Base-by-base conservation (phyloP, 2,888 invertebrate species). In the Bedellia somnulentella region DNA sequence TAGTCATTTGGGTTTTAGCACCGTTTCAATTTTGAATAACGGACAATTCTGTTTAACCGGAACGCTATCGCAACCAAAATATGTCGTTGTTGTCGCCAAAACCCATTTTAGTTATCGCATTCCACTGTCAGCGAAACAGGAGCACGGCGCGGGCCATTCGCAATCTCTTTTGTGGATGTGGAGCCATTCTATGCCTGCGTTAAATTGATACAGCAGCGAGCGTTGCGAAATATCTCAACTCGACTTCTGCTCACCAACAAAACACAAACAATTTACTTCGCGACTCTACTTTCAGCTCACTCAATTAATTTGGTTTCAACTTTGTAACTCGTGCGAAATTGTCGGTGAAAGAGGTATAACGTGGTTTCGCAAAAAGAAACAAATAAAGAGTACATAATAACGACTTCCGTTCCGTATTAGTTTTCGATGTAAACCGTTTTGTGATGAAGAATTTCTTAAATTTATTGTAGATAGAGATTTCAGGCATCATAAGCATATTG, bases 151-250 rank as follows among this genome's bases (percentile, higher is more conserved):
- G 37, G 43, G 39, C 44, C 43, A 53, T 47, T 52, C 58, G 53
- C 60, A 57, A 62, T 64, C 57, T 63, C 57, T 58, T 57, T 55
- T n/a, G n/a, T n/a, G n/a, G n/a, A n/a, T n/a, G 58, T 57, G 49
- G 51, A 48, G 53, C 54, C 36, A 40, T 38, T 37, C 37, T 39
- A 36, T 63, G 61, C 60, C 64, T 64, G 59, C 52, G 57, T 60
- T 60, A 62, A 64, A 70, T 62, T 61, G 64, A 68, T 64, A 71
- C 64, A 60, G 13, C 26, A 15, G 10, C 9, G n/a, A n/a, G 61
- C 61, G 58, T 68, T 68, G 67, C 66, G 64, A 68, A 70, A 70
- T 57, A 63, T 58, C 64, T 66, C 66, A 62, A 62, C 58, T 57
- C 58, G 66, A 64, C 61, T 63, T 64, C 66, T n/a, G n/a, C 58